Conservation (phyloP, 1,140 invertebrate species). For the Pentalonia nigronervosa region DNA sequence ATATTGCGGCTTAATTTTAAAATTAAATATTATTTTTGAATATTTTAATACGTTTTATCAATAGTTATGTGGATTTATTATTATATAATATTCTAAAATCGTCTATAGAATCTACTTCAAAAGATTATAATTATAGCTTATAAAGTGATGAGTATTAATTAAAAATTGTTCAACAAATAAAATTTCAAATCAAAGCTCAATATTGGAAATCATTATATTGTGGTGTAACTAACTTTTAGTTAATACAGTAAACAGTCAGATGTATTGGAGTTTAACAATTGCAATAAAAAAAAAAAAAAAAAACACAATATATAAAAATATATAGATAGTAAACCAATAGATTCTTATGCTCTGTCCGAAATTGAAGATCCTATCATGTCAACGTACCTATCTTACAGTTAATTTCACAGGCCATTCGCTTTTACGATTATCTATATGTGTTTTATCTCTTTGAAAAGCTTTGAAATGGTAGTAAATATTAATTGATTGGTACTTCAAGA, state of each 20-base stretch:
- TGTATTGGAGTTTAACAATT: not conserved
- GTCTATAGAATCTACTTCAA: too few relatives aligned
- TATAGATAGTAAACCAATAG: not conserved
- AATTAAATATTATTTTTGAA: not conserved
- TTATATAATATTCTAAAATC: not conserved
- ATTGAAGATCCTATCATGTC: not conserved
- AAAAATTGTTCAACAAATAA: not conserved
- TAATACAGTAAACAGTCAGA: not conserved
- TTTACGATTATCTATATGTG: not conserved
- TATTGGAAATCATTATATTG: not conserved
- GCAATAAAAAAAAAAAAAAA: not conserved
- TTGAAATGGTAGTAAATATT: slow-evolving; percentile 12
- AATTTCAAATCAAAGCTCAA: not conserved
- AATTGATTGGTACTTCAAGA: not conserved
- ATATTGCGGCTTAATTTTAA: not conserved
- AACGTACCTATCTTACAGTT: slow-evolving; percentile 14
- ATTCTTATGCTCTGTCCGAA: not conserved
- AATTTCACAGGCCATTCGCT: slow-evolving; percentile 29
- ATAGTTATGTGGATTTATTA: not conserved
- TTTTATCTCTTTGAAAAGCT: not conserved
- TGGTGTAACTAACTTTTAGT: not conserved
- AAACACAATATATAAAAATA: not conserved
- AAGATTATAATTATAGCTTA: too few relatives aligned
- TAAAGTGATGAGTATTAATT: not conserved
- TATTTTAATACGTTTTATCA: not conserved